Percentiles rank a stretch among this genome's conserved stretches.
These are phyloP conservation scores for Habroteleia sp. DNA, from an alignment of 2,888 invertebrate genomes.

Conservation along the genomic window DNA sequence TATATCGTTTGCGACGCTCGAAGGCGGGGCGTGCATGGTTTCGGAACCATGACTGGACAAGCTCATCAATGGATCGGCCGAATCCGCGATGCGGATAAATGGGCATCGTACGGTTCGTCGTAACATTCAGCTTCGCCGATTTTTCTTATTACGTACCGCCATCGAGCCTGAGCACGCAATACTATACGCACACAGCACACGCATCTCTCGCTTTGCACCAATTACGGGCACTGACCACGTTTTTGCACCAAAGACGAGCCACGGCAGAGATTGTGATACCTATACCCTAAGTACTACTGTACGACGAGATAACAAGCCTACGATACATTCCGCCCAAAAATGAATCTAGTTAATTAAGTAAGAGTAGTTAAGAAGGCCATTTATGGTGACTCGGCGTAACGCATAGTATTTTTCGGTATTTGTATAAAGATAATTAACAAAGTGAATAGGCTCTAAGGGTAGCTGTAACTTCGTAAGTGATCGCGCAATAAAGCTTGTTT, in stretches of 20 bases:
- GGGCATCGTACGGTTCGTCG: not conserved
- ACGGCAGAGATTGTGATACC: constrained; percentile 36
- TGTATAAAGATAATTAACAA: constrained; percentile 2
- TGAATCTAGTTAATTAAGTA: constrained; percentile 1
- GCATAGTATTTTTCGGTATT: constrained; percentile 41
- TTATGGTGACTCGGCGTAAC: not conserved
- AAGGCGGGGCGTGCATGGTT: constrained; percentile 1
- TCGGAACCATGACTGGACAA: constrained; percentile 7
- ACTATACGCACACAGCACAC: constrained; percentile 28
- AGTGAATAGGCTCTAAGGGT: not conserved
- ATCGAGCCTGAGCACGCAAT: constrained; percentile 46
- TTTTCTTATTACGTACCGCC: constrained; percentile 12
- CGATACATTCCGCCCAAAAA: constrained; percentile 54
- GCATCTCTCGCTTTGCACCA: constrained; percentile 38
- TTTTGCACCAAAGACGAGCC: constrained; percentile 30
- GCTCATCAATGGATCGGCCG: constrained; percentile 2
- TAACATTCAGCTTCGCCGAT: not conserved
- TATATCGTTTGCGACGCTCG: not conserved
- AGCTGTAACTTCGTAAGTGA: constrained; percentile 22
- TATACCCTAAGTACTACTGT: constrained; percentile 3
- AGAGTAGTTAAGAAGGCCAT: too few species aligned
- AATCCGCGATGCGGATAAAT: not conserved
- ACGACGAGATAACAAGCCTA: constrained; percentile 30
- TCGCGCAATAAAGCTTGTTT: constrained; percentile 18
- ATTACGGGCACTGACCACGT: constrained; percentile 5